Base-by-base conservation (phyloP, 2,797 vertebrate genomes). In the Phalloptychus januarius region DNA sequence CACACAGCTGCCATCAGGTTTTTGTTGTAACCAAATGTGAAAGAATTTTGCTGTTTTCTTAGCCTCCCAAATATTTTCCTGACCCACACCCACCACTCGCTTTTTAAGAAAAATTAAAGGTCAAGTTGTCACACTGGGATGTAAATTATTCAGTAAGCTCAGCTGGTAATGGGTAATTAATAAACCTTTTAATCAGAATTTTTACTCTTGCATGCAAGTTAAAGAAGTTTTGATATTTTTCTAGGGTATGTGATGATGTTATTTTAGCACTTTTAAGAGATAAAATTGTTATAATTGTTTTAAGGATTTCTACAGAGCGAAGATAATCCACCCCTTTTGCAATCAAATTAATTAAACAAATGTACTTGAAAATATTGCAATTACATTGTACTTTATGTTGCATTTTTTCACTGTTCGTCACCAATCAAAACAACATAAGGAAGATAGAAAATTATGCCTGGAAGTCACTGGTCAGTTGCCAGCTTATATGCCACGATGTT, bases 1-100 rank as follows among this genome's bases (percentile, higher is more conserved):
- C 48, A 61, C 87, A 31, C 91, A 88, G 91, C 87, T 81, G 87
- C 79, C 15, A 40, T 42, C 46, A 61, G 52, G 25, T 83, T 84
- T 87, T 42, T 54, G 38, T 75, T 85, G 78, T 82, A 90, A 89
- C 79, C 25, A 74, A 85, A 76, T 84, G 45, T 11, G 12, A 73
- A 44, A 5, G 20, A 15, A 36, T 83, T 44, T 79, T 31, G 38
- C 77, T 79, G 13, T 44, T 78, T 16, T 0, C 0, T 3, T 61
- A 44, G 74, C 13, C 40, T 76, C 18, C 20, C 31, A 25, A 76
- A 25, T 44, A 50, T 70, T 67, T 63, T 31, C 12, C 63, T 38
- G 73, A 74, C 50, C 58, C 13, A 78, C 7, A 76, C 72, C 4
- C 15, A 18, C 46, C 40, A 4, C 4, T 44, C 28, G n/a, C 20